Percentiles rank a stretch among this genome's conserved stretches.
phyloP scores from a whole-genome alignment of 2,888 invertebrate species.

The Hesperia comma region DNA sequence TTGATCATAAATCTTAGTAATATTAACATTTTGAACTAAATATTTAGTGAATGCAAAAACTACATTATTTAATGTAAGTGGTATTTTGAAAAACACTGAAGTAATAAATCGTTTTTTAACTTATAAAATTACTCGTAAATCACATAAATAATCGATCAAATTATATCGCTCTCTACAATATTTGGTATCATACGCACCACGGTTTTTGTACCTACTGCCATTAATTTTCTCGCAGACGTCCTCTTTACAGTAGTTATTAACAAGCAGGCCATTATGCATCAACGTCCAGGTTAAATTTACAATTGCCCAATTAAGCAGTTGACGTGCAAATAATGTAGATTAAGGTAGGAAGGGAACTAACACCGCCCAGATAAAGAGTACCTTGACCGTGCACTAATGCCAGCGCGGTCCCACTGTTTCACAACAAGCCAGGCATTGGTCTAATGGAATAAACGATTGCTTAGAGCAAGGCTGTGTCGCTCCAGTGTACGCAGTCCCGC shows the following conservation, averaged over 20 bases:
- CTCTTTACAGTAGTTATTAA: background rate
- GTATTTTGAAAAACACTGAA: too few relatives aligned
- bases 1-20: too few relatives aligned
- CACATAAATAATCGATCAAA: too few relatives aligned
- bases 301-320: slow-evolving; percentile 12
- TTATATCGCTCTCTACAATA: too few relatives aligned
- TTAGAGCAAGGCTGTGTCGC: slow-evolving; percentile 79
- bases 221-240: too few relatives aligned
- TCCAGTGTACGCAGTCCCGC: slow-evolving; percentile 67
- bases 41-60: too few relatives aligned
- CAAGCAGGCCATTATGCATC: background rate
- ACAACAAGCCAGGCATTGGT: slow-evolving; percentile 72
- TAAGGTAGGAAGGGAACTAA: slow-evolving; percentile 25
- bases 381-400: slow-evolving; percentile 80
- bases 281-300: background rate
- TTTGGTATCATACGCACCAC: too few relatives aligned
- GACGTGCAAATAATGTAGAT: slow-evolving; percentile 16
- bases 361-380: slow-evolving; percentile 58
- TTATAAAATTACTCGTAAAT: too few relatives aligned
- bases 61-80: too few relatives aligned
- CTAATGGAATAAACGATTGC: slow-evolving; percentile 80
- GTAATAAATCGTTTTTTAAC: too few relatives aligned
- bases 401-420: slow-evolving; percentile 66
- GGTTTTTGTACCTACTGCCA: too few relatives aligned
- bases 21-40: too few relatives aligned